Conservation (phyloP, 2,113 vertebrate genomes). For the Entelurus aequoreus region DNA sequence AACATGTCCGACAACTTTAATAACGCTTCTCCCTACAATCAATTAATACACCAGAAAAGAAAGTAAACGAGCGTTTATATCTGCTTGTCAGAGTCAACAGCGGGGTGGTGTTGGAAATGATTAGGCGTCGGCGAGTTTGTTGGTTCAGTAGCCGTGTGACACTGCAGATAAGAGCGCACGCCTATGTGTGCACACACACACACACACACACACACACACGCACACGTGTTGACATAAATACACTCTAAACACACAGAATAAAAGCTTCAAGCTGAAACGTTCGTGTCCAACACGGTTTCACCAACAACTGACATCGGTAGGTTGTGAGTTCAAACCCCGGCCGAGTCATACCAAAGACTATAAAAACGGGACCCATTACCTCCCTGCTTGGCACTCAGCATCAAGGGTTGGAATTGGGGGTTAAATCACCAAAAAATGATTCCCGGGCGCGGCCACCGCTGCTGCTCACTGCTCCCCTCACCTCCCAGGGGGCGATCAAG, state of each 20-base stretch:
- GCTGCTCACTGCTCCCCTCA: no score
- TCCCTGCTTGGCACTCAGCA: no score
- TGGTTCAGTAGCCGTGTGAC: conserved; percentile 61
- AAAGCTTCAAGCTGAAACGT: conserved; percentile 15
- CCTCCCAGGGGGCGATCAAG: no score
- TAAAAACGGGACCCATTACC: no score
- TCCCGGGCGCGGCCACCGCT: no score
- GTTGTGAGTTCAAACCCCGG: no score
- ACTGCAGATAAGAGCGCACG: conserved; percentile 50
- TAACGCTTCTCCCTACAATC: conserved; percentile 21
- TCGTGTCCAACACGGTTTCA: conserved; percentile 2
- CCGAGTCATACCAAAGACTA: no score
- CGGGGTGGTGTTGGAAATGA: conserved; percentile 44
- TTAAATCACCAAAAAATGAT: no score
- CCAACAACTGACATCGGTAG: conserved; percentile 1
- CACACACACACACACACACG: conserved; percentile 27
- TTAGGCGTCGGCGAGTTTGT: conserved; percentile 60
- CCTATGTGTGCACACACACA: conserved; percentile 20
- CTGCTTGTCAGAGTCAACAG: conserved; percentile 44
- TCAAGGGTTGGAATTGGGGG: no score
- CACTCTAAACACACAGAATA: conserved; percentile 15
- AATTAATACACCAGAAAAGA: conserved; percentile 36
- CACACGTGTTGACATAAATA: conserved; percentile 27
- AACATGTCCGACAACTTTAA: conserved; percentile 2
- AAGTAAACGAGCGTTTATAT: conserved; percentile 31